Percentiles rank a stretch among this genome's conserved stretches.
Evolutionary conservation across 2,888 invertebrate genomes (phyloP).

Genomic region (Conops quadrifasciatus): DNA sequence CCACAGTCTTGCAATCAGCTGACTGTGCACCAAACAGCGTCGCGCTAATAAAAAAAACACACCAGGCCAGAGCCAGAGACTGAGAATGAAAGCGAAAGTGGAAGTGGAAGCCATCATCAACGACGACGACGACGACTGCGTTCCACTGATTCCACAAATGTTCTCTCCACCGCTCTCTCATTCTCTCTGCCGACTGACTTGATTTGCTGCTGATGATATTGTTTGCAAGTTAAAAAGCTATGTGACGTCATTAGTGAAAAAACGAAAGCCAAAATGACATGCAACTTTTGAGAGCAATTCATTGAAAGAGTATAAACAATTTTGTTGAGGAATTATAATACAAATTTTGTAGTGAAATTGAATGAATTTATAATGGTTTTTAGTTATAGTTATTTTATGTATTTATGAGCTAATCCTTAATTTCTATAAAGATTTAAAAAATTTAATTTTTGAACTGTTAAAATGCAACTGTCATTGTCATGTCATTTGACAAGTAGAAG

Average conservation of each 20-base stretch:
- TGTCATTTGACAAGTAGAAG: too few relatives aligned
- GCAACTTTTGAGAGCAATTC: constrained; percentile 10
- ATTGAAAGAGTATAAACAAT: too few relatives aligned
- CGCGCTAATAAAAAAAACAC: constrained; percentile 24
- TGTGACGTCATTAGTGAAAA: constrained; percentile 14
- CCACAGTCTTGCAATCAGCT: constrained; percentile 4
- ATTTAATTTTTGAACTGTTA: too few relatives aligned
- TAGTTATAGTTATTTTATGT: too few relatives aligned
- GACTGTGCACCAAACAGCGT: constrained; percentile 26
- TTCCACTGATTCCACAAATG: neutral
- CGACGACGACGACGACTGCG: neutral
- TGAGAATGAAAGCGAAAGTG: constrained; percentile 47
- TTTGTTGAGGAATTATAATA: too few relatives aligned
- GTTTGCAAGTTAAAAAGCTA: neutral
- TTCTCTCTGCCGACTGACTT: neutral
- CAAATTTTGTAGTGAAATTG: too few relatives aligned
- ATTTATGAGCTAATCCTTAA: too few relatives aligned
- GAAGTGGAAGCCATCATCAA: constrained; percentile 18
- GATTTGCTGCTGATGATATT: neutral
- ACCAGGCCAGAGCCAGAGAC: constrained; percentile 19
- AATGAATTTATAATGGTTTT: too few relatives aligned
- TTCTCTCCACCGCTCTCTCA: neutral
- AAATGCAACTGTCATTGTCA: too few relatives aligned
- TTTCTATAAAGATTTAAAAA: too few relatives aligned
- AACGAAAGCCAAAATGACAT: constrained; percentile 41